Percentiles rank a stretch among this genome's conserved stretches.
phyloP scores from a whole-genome alignment of 1,140 invertebrate genomes.

The Drosophila mayri region DNA sequence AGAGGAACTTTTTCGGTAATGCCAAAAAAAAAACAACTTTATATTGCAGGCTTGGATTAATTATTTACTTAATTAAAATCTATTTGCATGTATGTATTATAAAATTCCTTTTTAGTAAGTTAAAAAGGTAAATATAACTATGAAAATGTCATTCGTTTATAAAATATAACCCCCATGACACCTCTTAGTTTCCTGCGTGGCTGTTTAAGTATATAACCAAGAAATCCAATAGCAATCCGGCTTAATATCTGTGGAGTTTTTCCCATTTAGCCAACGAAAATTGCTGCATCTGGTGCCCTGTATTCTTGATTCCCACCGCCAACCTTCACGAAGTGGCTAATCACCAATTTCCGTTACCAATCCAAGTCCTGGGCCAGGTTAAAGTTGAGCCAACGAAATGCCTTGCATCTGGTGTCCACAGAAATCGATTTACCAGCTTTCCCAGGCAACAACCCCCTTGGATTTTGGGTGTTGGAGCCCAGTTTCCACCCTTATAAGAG shows the following conservation, averaged over 20 bases:
- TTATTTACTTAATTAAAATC: too few species aligned
- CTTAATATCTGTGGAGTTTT: not conserved
- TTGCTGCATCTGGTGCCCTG: conserved; percentile 42
- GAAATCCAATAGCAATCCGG: conserved; percentile 2
- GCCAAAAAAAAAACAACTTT: too few species aligned
- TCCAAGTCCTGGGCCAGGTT: conserved; percentile 42
- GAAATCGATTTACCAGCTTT: conserved; percentile 65
- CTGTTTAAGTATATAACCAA: not conserved
- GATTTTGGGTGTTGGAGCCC: conserved; percentile 48
- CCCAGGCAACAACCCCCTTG: conserved; percentile 27
- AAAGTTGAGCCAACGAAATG: conserved; percentile 67
- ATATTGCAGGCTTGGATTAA: too few species aligned
- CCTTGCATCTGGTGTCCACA: conserved; percentile 78
- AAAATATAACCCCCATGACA: not conserved
- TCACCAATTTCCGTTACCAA: conserved; percentile 13
- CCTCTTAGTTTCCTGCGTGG: not conserved
- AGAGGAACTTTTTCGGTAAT: too few species aligned
- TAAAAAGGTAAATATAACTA: not conserved
- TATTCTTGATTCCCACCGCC: conserved; percentile 10
- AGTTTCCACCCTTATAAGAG: conserved; percentile 33
- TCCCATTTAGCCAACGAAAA: conserved; percentile 27
- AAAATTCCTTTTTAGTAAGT: not conserved
- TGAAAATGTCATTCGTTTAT: not conserved
- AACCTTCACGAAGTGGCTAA: conserved; percentile 20
- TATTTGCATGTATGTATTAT: too few species aligned